Evolutionary conservation across 2,797 vertebrate species (phyloP).

Genomic region (Hephaestus fuliginosus): DNA sequence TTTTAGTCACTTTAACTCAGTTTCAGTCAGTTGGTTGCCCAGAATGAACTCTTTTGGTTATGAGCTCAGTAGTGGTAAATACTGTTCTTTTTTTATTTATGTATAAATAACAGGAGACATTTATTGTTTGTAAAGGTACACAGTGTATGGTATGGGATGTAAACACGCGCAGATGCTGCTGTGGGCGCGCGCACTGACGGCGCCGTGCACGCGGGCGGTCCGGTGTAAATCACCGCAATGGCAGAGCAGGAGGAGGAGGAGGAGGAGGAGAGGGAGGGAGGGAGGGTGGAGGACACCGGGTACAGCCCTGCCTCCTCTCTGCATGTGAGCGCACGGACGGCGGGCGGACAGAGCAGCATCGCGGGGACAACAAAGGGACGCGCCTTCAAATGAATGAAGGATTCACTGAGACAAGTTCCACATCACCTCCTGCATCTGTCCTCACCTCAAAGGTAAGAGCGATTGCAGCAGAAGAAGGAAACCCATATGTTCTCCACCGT

Average conservation of each 20-base stretch:
- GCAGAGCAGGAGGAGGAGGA: constrained; percentile 56
- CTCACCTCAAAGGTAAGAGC: constrained; percentile 72
- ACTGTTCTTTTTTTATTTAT: not conserved
- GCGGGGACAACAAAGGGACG: constrained; percentile 77
- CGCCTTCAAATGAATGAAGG: constrained; percentile 58
- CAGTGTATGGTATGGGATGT: too few species aligned
- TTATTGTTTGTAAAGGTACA: too few species aligned
- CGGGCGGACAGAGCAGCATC: constrained; percentile 51
- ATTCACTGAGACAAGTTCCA: constrained; percentile 39
- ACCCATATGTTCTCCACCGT: not conserved
- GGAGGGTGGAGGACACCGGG: constrained; percentile 73
- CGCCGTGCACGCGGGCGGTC: constrained; percentile 56
- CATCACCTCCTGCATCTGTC: constrained; percentile 46
- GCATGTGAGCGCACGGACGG: constrained; percentile 64
- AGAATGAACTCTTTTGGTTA: not conserved
- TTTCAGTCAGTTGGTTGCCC: not conserved
- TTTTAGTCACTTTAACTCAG: not conserved
- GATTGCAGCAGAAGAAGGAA: constrained; percentile 4
- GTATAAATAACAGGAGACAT: not conserved
- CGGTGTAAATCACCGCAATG: constrained; percentile 77
- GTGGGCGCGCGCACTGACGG: constrained; percentile 17
- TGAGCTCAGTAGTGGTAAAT: not conserved
- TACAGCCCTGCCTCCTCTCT: constrained; percentile 77
- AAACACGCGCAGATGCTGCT: not conserved
- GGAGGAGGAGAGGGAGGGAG: constrained; percentile 39